Base-by-base conservation (phyloP, 1,140 invertebrate genomes). In the Drosophila setifemur region DNA sequence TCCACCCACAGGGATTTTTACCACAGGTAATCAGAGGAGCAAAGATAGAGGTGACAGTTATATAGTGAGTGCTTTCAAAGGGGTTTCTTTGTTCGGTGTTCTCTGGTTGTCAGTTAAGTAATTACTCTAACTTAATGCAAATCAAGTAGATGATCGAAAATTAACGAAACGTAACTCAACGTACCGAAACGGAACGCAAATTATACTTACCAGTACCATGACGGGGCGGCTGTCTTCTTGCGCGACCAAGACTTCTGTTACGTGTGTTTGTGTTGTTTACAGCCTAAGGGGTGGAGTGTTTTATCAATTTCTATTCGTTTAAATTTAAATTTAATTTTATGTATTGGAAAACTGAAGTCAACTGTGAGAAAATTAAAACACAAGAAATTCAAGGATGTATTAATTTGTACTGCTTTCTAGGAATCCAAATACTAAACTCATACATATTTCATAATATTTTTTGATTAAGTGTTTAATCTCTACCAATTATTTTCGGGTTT, bases 231-330 rank as follows among this genome's bases (percentile, higher is more conserved):
- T 90, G 89, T 81, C 89, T 90, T 88, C 89, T 90, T 73, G 89
- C 74, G 73, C 89, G 89, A 88, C 89, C 89, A 90, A 90, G 89
- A 90, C 89, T 90, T 90, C 89, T 88, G 75, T 90, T 90, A 55
- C 89, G 85, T 90, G 89, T 90, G 55, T 90, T 90, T 88, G 89
- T 90, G 89, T 90, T 90, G 89, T 89, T 90, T 85, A 90, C 88
- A 90, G 88, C 89, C 89, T 90, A 88, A 42, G 85, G 88, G 69
- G 54, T 79, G 66, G 70, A 73, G 73, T 83, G 81, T 70, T 73
- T 43, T 57, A 61, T 61, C 52, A 61, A 79, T 72, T 89, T 67
- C 66, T 68, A 69, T 54, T 47, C 69, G 55, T 68, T 72, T 29
- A 58, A 66, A 48, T 33, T 68, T 14, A 54, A 44, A 28, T 66